These are phyloP conservation scores for Dioctria rufipes DNA, from an alignment of 2,888 invertebrate species.

Conservation along the genomic window DNA sequence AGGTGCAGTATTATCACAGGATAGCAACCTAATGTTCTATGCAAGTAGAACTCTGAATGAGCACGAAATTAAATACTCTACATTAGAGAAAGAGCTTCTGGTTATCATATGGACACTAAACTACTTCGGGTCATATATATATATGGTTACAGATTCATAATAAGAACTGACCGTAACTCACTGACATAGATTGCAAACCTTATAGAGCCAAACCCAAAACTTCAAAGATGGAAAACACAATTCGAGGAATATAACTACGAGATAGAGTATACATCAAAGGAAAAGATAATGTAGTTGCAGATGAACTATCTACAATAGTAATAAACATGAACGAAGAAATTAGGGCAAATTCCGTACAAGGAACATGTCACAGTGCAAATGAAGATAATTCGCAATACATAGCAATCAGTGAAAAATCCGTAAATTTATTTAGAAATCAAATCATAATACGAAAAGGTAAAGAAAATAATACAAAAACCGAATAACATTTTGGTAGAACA, in stretches of 20 bases:
- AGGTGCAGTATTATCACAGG: constrained; percentile 59
- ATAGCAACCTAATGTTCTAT: constrained; percentile 18
- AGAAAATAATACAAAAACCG: background rate
- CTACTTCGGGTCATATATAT: constrained; percentile 57
- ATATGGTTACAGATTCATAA: constrained; percentile 9
- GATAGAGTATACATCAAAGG: too few relatives aligned
- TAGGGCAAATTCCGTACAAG: too few relatives aligned
- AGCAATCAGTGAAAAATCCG: background rate
- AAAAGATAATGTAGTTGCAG: too few relatives aligned
- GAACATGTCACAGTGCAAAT: too few relatives aligned
- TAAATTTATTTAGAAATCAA: constrained; percentile 11
- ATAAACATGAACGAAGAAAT: too few relatives aligned
- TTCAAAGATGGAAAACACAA: too few relatives aligned
- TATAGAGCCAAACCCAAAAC: too few relatives aligned
- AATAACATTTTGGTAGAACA: background rate
- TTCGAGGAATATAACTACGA: too few relatives aligned
- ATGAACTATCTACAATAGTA: too few relatives aligned
- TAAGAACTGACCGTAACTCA: too few relatives aligned
- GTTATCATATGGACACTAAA: constrained; percentile 57
- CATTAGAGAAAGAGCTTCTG: constrained; percentile 58
- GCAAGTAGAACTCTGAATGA: constrained; percentile 56
- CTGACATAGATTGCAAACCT: too few relatives aligned
- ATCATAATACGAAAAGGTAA: background rate
- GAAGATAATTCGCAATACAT: constrained; percentile 36
- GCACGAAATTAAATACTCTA: constrained; percentile 56